phyloP scores from a whole-genome alignment of 2,797 vertebrate genomes.

The Coregonus ussuriensis region DNA sequence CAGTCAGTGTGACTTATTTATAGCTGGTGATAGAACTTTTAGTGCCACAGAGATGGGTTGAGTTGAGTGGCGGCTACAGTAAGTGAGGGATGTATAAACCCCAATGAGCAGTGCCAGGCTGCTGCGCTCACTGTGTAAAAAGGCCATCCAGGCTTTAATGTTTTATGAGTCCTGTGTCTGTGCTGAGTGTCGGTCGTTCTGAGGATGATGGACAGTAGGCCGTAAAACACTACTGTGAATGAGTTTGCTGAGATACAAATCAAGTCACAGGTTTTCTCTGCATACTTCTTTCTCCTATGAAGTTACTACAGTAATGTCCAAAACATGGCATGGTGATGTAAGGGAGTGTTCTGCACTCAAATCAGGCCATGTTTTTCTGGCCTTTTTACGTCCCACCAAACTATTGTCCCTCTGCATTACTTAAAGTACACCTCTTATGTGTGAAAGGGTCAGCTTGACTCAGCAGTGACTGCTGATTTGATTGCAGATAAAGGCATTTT shows the following conservation, averaged over 20 bases:
- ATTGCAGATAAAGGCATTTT: conserved; percentile 14
- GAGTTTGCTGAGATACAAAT: conserved; percentile 58
- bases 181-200: conserved; percentile 49
- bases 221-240: conserved; percentile 51
- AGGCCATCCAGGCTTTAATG: conserved; percentile 56
- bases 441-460: conserved; percentile 27
- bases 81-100: conserved; percentile 53
- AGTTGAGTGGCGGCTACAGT: conserved; percentile 26
- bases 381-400: neutral
- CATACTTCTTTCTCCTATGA: conserved; percentile 49
- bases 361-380: neutral
- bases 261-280: conserved; percentile 45
- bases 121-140: conserved; percentile 10
- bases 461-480: conserved; percentile 37
- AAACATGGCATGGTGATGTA: neutral
- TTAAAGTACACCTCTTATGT: conserved; percentile 30
- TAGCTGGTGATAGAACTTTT: neutral
- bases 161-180: conserved; percentile 59
- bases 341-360: neutral
- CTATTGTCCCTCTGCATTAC: conserved; percentile 13
- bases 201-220: conserved; percentile 63
- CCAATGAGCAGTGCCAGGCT: conserved; percentile 50
- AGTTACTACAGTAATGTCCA: conserved; percentile 20
- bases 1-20: conserved; percentile 15
- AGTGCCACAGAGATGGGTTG: conserved; percentile 16